phyloP scores from a whole-genome alignment of 2,797 vertebrate genomes.

The Karalla daura region DNA sequence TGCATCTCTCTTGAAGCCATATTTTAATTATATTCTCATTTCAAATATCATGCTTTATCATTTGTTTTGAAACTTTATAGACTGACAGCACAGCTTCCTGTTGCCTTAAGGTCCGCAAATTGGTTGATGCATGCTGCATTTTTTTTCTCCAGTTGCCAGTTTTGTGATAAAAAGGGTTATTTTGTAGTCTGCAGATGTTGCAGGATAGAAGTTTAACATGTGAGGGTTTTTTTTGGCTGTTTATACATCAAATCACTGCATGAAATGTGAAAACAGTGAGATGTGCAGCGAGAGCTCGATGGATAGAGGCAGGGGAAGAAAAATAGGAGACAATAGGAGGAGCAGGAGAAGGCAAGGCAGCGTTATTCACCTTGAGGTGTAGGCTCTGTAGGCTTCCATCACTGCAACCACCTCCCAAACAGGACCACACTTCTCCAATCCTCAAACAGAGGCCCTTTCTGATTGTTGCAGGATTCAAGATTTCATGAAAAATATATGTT shows the following conservation, averaged over 20 bases:
- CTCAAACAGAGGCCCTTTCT: background rate
- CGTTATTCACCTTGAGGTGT: constrained; percentile 73
- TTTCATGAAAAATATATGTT: constrained; percentile 9
- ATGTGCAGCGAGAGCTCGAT: constrained; percentile 49
- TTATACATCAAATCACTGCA: background rate
- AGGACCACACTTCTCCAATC: constrained; percentile 32
- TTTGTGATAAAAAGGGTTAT: background rate
- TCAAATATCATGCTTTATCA: constrained; percentile 15
- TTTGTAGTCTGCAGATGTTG: constrained; percentile 4
- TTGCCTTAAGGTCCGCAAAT: background rate
- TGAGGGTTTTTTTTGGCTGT: background rate
- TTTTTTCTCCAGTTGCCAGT: background rate
- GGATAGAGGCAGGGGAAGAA: constrained; percentile 9
- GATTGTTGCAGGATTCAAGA: constrained; percentile 25
- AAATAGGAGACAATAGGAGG: constrained; percentile 70
- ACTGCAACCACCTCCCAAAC: constrained; percentile 40
- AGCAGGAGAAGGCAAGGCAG: constrained; percentile 57
- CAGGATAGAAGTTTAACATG: background rate
- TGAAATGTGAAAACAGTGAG: constrained; percentile 27
- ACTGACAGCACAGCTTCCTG: background rate
- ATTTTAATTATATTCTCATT: constrained; percentile 36
- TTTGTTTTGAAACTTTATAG: constrained; percentile 30
- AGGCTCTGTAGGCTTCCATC: constrained; percentile 54
- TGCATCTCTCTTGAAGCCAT: constrained; percentile 50
- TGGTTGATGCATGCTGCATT: constrained; percentile 9